Base-by-base conservation (phyloP, 2,113 vertebrate species). In the Pedetes capensis region DNA sequence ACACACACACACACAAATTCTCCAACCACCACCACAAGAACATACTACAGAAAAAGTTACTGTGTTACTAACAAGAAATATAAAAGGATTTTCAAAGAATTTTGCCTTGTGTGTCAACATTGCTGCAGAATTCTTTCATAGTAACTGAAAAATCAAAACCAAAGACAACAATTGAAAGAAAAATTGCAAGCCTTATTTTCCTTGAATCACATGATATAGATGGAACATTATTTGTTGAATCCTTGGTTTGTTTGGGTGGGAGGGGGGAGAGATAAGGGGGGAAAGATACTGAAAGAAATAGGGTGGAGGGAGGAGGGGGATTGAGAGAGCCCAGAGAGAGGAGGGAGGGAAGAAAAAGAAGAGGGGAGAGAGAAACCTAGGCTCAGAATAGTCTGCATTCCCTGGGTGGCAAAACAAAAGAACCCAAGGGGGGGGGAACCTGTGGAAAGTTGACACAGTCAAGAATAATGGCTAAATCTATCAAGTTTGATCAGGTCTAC, bases 401-500 rank as follows among this genome's bases (percentile, higher is more conserved):
- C 98, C 98, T 97, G 97, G 98, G 98, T 98, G 97, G 98, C 98
- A 98, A 99, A 98, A 99, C 98, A 99, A 99, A 98, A 98, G 98
- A 98, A 96, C 93, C 96, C 86, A 97, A 98, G 97, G 64, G 87
- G 44, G 64, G 66, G 39, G 10, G 25, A 8, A 97, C 94, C 87
- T 96, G 98, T 97, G 97, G 98, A 98, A 98, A 99, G 98, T 99
- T 98, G 98, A 99, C 98, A 99, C 97, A 99, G 98, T 98, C 98
- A 99, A 99, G 98, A 99, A 99, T 99, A 99, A 99, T 99, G 98
- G 99, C 98, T 98, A 99, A 99, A 99, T 99, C 98, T 99, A 99
- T 99, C 98, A 99, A 99, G 98, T 99, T 99, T 99, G 99, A 99
- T 99, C 99, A 99, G 99, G 98, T 98, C 98, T 98, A 98, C 98